Evolutionary conservation across 2,888 invertebrate genomes (phyloP).

Genomic region (Dusona sp.): DNA sequence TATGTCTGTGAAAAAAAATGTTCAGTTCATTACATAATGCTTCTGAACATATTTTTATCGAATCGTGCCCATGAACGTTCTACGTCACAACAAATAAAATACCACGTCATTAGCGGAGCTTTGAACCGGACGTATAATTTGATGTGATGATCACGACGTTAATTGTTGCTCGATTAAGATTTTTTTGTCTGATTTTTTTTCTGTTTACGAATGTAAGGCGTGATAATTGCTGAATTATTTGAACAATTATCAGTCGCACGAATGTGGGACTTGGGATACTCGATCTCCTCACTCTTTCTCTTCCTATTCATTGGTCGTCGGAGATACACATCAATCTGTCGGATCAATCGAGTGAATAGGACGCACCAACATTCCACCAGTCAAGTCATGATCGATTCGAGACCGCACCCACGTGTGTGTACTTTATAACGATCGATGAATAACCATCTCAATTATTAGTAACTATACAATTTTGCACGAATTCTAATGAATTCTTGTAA

Average conservation of each 20-base stretch:
- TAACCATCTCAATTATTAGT: not conserved
- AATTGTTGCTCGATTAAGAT: slow-evolving; percentile 13
- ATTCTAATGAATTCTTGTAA: slow-evolving; percentile 6
- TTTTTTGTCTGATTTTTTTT: slow-evolving; percentile 11
- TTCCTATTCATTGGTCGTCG: slow-evolving; percentile 54
- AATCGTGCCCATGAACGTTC: not conserved
- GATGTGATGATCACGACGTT: not conserved
- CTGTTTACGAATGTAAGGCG: slow-evolving; percentile 1
- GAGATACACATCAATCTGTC: slow-evolving; percentile 58
- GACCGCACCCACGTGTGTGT: slow-evolving; percentile 61
- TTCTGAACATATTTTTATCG: not conserved
- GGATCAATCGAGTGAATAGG: slow-evolving; percentile 59
- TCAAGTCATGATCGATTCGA: slow-evolving; percentile 59
- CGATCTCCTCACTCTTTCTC: slow-evolving; percentile 11
- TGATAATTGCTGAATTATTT: slow-evolving; percentile 57
- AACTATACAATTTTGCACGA: not conserved
- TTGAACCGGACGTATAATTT: not conserved
- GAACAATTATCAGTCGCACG: slow-evolving; percentile 58
- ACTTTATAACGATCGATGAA: slow-evolving; percentile 47
- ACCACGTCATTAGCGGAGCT: not conserved
- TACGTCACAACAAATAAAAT: not conserved
- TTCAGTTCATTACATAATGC: not conserved
- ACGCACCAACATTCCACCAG: slow-evolving; percentile 60
- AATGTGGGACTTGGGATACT: slow-evolving; percentile 63
- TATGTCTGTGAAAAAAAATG: not conserved